A percentile compares a stretch with the other conserved stretches of the same genome.
Conservation (phyloP, 2,113 vertebrate genomes). For the Gyps fulvus region DNA sequence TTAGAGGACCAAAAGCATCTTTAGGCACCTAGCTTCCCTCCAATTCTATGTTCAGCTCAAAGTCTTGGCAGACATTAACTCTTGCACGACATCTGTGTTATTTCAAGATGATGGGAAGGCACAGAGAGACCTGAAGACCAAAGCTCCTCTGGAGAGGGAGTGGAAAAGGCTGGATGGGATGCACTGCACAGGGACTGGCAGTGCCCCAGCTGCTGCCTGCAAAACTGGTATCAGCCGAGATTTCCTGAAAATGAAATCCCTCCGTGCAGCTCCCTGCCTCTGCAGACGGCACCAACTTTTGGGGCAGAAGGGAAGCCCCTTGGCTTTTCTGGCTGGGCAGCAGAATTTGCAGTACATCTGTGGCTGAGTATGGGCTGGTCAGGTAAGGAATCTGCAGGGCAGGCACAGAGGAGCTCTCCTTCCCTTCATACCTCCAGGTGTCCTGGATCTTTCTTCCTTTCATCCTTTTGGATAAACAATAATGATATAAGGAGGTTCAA, state of each 20-base stretch:
- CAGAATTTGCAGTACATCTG: not conserved
- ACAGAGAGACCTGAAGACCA: not conserved
- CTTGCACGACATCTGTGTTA: not conserved
- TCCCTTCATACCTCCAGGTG: conserved; percentile 7
- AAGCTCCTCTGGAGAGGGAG: not conserved
- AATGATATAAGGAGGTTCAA: conserved; percentile 2
- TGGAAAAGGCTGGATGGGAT: not conserved
- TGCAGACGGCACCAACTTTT: fast-evolving
- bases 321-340: not conserved
- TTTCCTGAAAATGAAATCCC: not conserved
- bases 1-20: not conserved
- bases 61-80: not conserved
- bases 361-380: not conserved
- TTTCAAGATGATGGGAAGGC: not conserved
- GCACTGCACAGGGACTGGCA: not conserved
- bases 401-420: not conserved
- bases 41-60: not conserved
- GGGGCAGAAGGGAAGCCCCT: not conserved
- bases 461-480: conserved; percentile 29
- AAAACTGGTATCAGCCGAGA: not conserved
- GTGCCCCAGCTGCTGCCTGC: not conserved
- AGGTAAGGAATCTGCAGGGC: not conserved
- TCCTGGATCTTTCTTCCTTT: conserved; percentile 27
- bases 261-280: not conserved
- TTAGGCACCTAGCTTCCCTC: not conserved